phyloP scores from a whole-genome alignment of 2,113 vertebrate genomes.

The Leucopsar rothschildi region DNA sequence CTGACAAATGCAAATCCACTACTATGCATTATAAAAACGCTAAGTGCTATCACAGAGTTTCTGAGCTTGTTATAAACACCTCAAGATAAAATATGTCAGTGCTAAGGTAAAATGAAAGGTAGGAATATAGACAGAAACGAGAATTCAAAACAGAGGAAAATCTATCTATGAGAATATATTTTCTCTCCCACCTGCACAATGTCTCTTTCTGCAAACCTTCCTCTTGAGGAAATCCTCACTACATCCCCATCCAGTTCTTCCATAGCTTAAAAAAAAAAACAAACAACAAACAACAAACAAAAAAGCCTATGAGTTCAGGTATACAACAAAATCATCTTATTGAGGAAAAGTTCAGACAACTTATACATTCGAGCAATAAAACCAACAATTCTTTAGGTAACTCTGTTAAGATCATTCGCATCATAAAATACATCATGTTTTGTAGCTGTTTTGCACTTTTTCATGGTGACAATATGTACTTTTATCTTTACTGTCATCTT shows the following conservation, averaged over 20 bases:
- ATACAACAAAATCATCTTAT: not conserved
- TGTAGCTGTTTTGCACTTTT: not conserved
- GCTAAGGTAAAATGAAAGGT: not conserved
- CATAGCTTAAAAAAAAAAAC: slow-evolving; percentile 81
- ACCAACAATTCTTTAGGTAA: not conserved
- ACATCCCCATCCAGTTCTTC: slow-evolving; percentile 94
- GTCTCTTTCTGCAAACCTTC: slow-evolving; percentile 92
- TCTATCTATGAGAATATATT: not conserved
- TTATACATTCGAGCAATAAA: not conserved
- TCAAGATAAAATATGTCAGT: not conserved
- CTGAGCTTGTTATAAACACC: not conserved
- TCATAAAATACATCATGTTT: not conserved
- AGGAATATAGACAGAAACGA: not conserved
- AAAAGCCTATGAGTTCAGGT: not conserved
- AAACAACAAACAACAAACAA: not conserved
- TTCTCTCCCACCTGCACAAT: slow-evolving; percentile 90
- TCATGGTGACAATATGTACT: not conserved
- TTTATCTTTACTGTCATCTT: not conserved
- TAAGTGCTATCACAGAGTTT: not conserved
- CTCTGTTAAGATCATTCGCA: not conserved
- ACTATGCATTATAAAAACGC: not conserved
- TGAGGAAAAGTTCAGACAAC: not conserved
- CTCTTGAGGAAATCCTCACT: slow-evolving; percentile 93
- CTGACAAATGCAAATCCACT: not conserved
- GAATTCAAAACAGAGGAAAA: not conserved